Evolutionary conservation across 2,888 invertebrate species (phyloP), one percentile per base, ranked within the genome.

Genomic region (Ophion obscuratus): DNA sequence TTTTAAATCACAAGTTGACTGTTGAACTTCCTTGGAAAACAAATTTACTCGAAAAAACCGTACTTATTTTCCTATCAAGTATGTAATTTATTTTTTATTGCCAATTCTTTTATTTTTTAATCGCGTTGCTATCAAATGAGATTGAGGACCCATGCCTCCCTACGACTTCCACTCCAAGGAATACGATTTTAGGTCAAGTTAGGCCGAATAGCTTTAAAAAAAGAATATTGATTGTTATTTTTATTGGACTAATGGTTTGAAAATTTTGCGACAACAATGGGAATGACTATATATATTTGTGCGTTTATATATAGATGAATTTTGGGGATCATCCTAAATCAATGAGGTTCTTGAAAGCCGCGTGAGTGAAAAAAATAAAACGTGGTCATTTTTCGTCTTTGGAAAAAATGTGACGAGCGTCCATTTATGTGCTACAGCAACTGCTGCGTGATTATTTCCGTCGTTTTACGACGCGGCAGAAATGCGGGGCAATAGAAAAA

Each of bases 341-440:
- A 84, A 57, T n/a, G 64, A 20, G 20, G 20, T 24, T 36, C n/a
- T 27, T 47, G 9, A 31, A 67, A 36, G 31, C 20, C 40, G 40
- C 40, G 40, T 40, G 24, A 17, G 53, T 31, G 47, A 64, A 75
- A 62, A 62, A 64, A 79, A 47, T 64, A 75, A 81, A 81, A 67
- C 40, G 66, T 47, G 44, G 75, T 47, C 80, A 79, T 67, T 78
- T 80, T 67, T 70, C 61, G 53, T 44, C n/a, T 57, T 62, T 10
- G 47, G 71, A 61, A 61, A 61, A 61, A 61, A 20, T 9, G 20
- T 61, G 7, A 24, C 61, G 61, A 71, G 79, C 57, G 87, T 92
- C 91, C 91, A 92, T 91, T 93, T 91, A 88, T 92, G 92, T 91
- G 91, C 87, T 47, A 44, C 75, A 70, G 47, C 24, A 77, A 77